A percentile compares a stretch with the other conserved stretches of the same genome.
phyloP scores from a whole-genome alignment of 2,888 invertebrate species.

The Anoplius nigerrimus region DNA sequence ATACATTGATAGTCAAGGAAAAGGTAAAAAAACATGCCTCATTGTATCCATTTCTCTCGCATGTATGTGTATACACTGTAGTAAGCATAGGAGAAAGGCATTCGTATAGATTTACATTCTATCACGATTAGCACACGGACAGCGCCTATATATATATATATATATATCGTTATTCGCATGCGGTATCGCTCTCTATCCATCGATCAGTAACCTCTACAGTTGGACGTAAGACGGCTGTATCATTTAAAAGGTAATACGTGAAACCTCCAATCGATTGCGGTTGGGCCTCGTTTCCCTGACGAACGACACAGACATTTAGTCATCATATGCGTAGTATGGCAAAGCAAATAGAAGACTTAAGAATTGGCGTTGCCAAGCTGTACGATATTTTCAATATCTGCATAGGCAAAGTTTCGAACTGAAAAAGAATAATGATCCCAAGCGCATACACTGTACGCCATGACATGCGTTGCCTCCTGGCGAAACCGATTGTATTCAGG shows the following conservation, averaged over 20 bases:
- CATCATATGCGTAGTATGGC: not conserved
- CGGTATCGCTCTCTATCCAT: slow-evolving; percentile 4
- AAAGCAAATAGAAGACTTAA: too few relatives aligned
- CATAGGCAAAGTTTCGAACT: not conserved
- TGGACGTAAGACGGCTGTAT: slow-evolving; percentile 32
- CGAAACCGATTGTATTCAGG: slow-evolving; percentile 25
- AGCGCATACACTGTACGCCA: slow-evolving; percentile 10
- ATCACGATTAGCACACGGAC: slow-evolving; percentile 13
- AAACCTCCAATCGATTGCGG: slow-evolving; percentile 34
- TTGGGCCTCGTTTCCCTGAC: slow-evolving; percentile 16
- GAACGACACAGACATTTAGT: slow-evolving; percentile 7
- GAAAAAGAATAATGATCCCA: slow-evolving; percentile 1
- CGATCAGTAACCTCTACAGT: slow-evolving; percentile 27
- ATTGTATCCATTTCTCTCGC: too few relatives aligned
- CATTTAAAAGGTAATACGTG: slow-evolving; percentile 25
- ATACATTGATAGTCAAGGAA: too few relatives aligned
- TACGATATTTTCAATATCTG: not conserved
- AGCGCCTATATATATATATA: too few relatives aligned
- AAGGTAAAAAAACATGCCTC: too few relatives aligned
- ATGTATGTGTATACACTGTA: slow-evolving; percentile 29
- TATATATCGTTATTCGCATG: slow-evolving; percentile 17
- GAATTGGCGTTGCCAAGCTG: too few relatives aligned
- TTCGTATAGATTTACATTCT: slow-evolving; percentile 14
- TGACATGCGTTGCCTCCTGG: slow-evolving; percentile 1
- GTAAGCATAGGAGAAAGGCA: slow-evolving; percentile 15